Evolutionary conservation across 2,888 invertebrate species (phyloP).

Genomic region (Lobophora halterata): DNA sequence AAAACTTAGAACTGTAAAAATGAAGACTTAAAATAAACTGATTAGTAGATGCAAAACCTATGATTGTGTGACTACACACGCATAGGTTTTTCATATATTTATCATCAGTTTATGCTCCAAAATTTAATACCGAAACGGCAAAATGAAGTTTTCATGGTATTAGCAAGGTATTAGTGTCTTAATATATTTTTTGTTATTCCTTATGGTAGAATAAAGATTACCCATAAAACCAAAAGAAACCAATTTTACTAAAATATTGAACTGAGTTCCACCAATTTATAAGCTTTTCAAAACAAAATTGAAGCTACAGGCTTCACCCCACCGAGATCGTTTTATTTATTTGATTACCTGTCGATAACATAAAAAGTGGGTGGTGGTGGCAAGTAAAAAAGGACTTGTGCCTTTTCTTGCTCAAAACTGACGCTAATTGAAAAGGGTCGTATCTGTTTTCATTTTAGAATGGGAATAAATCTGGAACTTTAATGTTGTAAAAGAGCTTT

Average conservation of each 20-base stretch:
- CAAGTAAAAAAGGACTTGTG: slow-evolving; percentile 34
- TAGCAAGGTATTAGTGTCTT: too few relatives aligned
- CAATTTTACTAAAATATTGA: neutral
- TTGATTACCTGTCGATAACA: slow-evolving; percentile 52
- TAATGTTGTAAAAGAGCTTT: neutral
- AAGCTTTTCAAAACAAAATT: neutral
- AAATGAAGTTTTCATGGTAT: too few relatives aligned
- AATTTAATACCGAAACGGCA: too few relatives aligned
- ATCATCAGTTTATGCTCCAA: too few relatives aligned
- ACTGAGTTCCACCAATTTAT: neutral
- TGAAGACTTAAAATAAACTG: too few relatives aligned
- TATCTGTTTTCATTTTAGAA: slow-evolving; percentile 27
- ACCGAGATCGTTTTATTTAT: slow-evolving; percentile 26
- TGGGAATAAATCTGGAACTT: slow-evolving; percentile 33
- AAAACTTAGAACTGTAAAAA: too few relatives aligned
- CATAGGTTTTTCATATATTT: too few relatives aligned
- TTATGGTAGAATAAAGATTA: too few relatives aligned
- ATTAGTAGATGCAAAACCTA: too few relatives aligned
- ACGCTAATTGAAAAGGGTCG: slow-evolving; percentile 56
- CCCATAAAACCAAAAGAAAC: too few relatives aligned
- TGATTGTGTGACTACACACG: too few relatives aligned
- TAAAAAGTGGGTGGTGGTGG: slow-evolving; percentile 39
- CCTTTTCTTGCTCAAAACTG: slow-evolving; percentile 42
- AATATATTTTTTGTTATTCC: too few relatives aligned
- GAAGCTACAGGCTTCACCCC: slow-evolving; percentile 4